phyloP scores from a whole-genome alignment of 2,113 vertebrate genomes.

The Naja naja region DNA sequence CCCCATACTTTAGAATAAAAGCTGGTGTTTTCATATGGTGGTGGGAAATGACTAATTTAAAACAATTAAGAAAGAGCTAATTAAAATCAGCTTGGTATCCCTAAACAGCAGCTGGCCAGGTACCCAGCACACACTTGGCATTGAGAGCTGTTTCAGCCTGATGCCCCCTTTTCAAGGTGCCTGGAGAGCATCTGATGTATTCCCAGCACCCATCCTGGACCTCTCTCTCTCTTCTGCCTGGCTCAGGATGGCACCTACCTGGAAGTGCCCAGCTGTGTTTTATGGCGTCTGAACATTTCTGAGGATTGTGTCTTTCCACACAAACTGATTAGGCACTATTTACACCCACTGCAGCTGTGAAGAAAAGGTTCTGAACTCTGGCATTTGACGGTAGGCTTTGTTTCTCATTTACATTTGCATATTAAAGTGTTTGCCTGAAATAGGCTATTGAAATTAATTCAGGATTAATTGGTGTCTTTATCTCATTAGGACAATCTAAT shows the following conservation, averaged over 20 bases:
- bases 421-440: conserved; percentile 97
- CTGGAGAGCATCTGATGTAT: conserved; percentile 25
- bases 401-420: conserved; percentile 93
- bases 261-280: conserved; percentile 73
- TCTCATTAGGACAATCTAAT: conserved; percentile 99
- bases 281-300: conserved; percentile 75
- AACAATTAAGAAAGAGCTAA: conserved; percentile 71
- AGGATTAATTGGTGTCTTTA: conserved; percentile 99
- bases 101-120: conserved; percentile 64
- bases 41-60: conserved; percentile 66
- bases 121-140: conserved; percentile 22
- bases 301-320: conserved; percentile 74
- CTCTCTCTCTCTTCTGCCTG: background rate
- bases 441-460: conserved; percentile 96
- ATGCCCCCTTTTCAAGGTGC: conserved; percentile 34
- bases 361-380: conserved; percentile 85
- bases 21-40: background rate
- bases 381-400: conserved; percentile 87
- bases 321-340: conserved; percentile 81
- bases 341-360: conserved; percentile 79
- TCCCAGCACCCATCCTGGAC: background rate
- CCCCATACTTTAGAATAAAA: conserved; percentile 39
- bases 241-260: conserved; percentile 51
- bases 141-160: conserved; percentile 32
- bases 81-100: conserved; percentile 69